Evolutionary conservation across 2,797 vertebrate genomes (phyloP).

Genomic region (Rhabdomys pumilio): DNA sequence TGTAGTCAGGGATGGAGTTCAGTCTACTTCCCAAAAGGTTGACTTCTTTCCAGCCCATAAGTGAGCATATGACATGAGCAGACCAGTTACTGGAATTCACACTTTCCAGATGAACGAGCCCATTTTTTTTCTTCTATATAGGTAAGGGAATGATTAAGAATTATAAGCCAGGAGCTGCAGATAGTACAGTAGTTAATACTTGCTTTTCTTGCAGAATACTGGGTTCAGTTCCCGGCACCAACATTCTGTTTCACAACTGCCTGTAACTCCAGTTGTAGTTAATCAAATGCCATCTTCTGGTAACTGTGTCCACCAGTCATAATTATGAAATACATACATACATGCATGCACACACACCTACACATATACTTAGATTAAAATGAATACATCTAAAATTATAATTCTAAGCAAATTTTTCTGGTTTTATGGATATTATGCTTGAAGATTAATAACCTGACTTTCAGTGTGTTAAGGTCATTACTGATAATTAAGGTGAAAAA

Average conservation of each 20-base stretch:
- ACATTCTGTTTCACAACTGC: background rate
- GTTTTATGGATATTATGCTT: constrained; percentile 4
- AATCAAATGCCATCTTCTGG: background rate
- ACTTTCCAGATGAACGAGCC: constrained; percentile 38
- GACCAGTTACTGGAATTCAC: constrained; percentile 27
- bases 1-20: constrained; percentile 64
- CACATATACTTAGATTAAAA: background rate
- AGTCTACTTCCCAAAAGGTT: constrained; percentile 52
- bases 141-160: constrained; percentile 41
- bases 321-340: background rate
- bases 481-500: background rate
- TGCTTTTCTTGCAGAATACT: background rate
- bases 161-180: background rate
- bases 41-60: constrained; percentile 60
- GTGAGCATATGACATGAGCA: constrained; percentile 47
- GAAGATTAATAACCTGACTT: constrained; percentile 18
- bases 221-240: too few relatives aligned
- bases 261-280: background rate
- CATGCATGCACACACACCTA: background rate
- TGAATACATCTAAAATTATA: background rate
- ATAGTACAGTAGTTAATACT: background rate
- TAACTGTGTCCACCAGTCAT: background rate
- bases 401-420: constrained; percentile 23
- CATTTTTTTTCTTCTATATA: constrained; percentile 37
- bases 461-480: background rate